Conservation (phyloP, 2,888 invertebrate species). For the Drosophila engyochracea region DNA sequence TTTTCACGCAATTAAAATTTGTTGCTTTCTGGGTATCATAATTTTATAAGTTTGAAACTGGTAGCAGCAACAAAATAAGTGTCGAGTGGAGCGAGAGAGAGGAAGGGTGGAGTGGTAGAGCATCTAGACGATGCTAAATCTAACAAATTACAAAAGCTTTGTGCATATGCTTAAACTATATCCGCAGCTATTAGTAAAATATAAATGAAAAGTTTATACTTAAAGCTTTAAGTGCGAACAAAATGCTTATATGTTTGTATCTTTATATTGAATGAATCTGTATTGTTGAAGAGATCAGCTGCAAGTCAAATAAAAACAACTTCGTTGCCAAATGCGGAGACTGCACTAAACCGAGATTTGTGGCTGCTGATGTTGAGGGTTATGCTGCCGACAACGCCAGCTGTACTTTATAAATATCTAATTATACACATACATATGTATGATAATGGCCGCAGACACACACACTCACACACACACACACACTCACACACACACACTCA, state of each 20-base stretch:
- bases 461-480: not conserved
- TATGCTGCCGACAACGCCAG: not conserved
- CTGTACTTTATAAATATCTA: conserved; percentile 50
- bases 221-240: conserved; percentile 1
- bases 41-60: conserved; percentile 71
- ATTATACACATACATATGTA: conserved; percentile 43
- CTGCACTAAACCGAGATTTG: conserved; percentile 35
- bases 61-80: not conserved
- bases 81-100: not conserved
- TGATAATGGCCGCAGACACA: conserved; percentile 11
- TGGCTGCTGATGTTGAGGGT: conserved; percentile 13
- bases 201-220: conserved; percentile 31
- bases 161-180: conserved; percentile 63
- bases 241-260: not conserved
- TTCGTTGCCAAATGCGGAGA: not conserved
- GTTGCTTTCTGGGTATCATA: conserved; percentile 79
- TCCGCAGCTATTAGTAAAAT: conserved; percentile 56
- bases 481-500: too few relatives aligned
- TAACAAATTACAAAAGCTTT: conserved; percentile 69
- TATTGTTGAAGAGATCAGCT: not conserved
- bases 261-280: not conserved
- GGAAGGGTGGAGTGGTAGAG: not conserved
- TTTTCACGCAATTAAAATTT: conserved; percentile 80
- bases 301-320: not conserved
- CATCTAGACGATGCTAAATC: conserved; percentile 20